Percentiles rank a stretch among this genome's conserved stretches.
Conservation (phyloP, 1,140 invertebrate species). For the Melitaea cinxia region DNA sequence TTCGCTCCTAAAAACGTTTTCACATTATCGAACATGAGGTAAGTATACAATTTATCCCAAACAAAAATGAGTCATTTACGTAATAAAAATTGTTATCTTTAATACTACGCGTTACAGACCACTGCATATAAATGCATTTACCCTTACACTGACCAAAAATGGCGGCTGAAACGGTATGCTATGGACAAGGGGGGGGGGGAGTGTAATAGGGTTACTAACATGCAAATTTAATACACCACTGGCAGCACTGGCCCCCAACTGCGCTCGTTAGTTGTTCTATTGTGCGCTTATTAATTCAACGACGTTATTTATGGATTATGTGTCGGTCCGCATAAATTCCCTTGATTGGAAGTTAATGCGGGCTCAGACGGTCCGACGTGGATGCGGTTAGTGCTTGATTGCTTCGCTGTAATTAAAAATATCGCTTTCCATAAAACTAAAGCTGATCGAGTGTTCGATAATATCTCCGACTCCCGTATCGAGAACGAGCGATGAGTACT, state of each 20-base stretch:
- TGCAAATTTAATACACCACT: conserved; percentile 73
- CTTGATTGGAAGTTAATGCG: conserved; percentile 77
- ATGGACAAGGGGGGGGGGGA: conserved; percentile 46
- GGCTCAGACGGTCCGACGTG: conserved; percentile 46
- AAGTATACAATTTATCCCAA: too few relatives aligned
- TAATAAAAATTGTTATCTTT: neutral
- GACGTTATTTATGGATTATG: conserved; percentile 66
- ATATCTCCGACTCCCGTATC: neutral
- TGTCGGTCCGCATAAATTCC: conserved; percentile 64
- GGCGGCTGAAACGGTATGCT: conserved; percentile 37
- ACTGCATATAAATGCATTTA: conserved; percentile 30
- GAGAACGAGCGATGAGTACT: neutral
- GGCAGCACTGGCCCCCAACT: conserved; percentile 54
- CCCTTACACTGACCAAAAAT: conserved; percentile 51
- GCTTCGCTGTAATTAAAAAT: conserved; percentile 45
- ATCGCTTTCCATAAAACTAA: conserved; percentile 25
- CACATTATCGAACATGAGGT: too few relatives aligned
- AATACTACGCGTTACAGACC: conserved; percentile 6
- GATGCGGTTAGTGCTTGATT: conserved; percentile 43
- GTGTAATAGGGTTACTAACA: conserved; percentile 61
- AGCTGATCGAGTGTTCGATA: neutral
- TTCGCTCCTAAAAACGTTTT: too few relatives aligned
- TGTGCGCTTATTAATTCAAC: conserved; percentile 77
- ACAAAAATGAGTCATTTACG: too few relatives aligned
- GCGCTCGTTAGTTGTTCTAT: conserved; percentile 63